phyloP scores from a whole-genome alignment of 2,888 invertebrate species.

The Caenorhabditis sulstoni region DNA sequence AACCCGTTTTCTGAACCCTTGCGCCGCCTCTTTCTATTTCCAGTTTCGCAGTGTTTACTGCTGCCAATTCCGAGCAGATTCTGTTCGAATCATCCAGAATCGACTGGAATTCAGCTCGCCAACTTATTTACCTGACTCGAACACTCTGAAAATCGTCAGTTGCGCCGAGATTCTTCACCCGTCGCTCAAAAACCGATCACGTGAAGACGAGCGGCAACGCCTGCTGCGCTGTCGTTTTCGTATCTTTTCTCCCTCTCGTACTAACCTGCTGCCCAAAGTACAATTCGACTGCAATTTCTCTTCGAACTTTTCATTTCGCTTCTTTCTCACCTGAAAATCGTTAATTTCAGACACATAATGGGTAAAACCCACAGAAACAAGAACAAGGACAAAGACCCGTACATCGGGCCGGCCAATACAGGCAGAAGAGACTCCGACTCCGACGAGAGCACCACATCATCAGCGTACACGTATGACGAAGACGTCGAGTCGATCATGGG shows the following conservation, averaged over 20 bases:
- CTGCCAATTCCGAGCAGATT: background rate
- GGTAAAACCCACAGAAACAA: conserved; percentile 67
- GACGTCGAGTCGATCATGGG: conserved; percentile 69
- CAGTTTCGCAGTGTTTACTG: conserved; percentile 23
- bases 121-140: background rate
- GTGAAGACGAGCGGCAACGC: conserved; percentile 19
- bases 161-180: background rate
- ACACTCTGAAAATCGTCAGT: background rate
- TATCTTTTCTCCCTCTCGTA: background rate
- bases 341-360: conserved; percentile 42
- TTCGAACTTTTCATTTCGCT: background rate
- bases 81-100: background rate
- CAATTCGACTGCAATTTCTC: background rate
- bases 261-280: background rate
- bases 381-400: conserved; percentile 68
- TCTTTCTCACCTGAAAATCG: background rate
- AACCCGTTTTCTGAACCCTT: conserved; percentile 36
- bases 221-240: conserved; percentile 2
- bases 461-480: conserved; percentile 67
- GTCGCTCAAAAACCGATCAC: conserved; percentile 29
- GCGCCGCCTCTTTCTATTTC: too few relatives aligned
- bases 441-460: conserved; percentile 61
- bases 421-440: conserved; percentile 51
- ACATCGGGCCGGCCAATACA: conserved; percentile 26
- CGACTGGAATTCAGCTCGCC: conserved; percentile 4